Evolutionary conservation across 2,888 invertebrate species (phyloP).

Genomic region (Eupithecia insigniata): DNA sequence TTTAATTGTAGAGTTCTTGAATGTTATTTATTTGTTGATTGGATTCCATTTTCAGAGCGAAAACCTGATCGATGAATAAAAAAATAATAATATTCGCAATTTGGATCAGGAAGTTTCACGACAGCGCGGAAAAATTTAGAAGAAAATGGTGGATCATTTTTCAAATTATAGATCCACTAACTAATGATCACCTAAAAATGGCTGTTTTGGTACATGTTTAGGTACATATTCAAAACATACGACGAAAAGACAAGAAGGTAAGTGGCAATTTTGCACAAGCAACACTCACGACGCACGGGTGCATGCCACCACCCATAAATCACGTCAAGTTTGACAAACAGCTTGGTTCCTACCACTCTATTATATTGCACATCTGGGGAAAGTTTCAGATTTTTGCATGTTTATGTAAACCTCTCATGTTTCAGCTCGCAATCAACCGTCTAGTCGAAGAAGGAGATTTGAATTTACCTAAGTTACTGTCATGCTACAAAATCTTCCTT

Average conservation of each 20-base stretch:
- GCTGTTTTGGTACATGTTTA: background rate
- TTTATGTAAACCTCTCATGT: background rate
- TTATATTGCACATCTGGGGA: background rate
- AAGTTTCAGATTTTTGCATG: background rate
- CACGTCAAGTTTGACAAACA: constrained; percentile 15
- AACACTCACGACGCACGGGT: background rate
- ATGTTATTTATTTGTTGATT: no score
- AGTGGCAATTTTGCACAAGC: constrained; percentile 9
- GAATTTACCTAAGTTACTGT: no score
- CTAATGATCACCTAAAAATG: no score
- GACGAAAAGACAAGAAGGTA: background rate
- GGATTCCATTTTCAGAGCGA: no score
- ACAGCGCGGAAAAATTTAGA: no score
- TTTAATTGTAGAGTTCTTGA: no score
- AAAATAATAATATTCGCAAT: no score
- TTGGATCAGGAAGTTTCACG: no score
- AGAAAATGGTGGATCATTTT: no score
- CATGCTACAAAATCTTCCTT: no score
- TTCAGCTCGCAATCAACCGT: background rate
- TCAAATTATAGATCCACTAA: no score
- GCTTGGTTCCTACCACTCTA: constrained; percentile 8
- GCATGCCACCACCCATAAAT: constrained; percentile 10
- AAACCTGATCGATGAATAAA: no score
- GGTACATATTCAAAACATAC: background rate
- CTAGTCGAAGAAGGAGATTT: background rate